Base-by-base conservation (phyloP, 1,140 invertebrate species). In the Globodera rostochiensis region DNA sequence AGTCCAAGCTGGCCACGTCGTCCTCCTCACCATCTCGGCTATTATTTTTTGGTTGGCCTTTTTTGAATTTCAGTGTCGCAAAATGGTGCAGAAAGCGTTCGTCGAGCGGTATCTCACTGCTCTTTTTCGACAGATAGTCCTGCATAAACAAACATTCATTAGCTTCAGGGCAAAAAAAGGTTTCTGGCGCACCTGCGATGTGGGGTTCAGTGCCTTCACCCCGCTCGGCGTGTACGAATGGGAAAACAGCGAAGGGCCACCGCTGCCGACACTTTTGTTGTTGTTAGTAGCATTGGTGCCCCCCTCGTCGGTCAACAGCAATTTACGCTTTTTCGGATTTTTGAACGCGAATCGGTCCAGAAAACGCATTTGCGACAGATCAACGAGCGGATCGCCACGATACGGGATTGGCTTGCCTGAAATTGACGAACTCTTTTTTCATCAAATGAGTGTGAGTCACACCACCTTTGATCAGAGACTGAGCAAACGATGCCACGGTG, bases 271-370 rank as follows among this genome's bases (percentile, higher is more conserved):
- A 64, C 11, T 13, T 36, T 36, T 36, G 36, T 36, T 36, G 36
- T 36, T 36, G 36, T 36, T 36, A 36, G 36, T 36, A 36, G 50
- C 5, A 19, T 64, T 15, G 19, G 13, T 64, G 57, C 57, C 15
- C 5, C 15, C 57, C 5, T 13, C 15, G 6, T 6, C 74, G 13
- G 25, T 19, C 57, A 13, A 19, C 45, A 46, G n/a, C 73, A 50
- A 21, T 84, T 84, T 86, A 90, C 83, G 88, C 89, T 90, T 93
- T 93, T 98, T 98, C 0, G 96, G 95, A 92, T 98, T 98, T 90
- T 96, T 95, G 87, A 95, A 98, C 3, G 95, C 95, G 90, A 97
- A 98, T 79, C 96, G 92, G 88, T 98, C 96, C 13, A 98, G 91
- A 89, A 98, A 98, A 80, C 95, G 91, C 46, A 95, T 94, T 1